Evolutionary conservation across 2,797 vertebrate genomes (phyloP).

Genomic region (Taeniopygia guttata): DNA sequence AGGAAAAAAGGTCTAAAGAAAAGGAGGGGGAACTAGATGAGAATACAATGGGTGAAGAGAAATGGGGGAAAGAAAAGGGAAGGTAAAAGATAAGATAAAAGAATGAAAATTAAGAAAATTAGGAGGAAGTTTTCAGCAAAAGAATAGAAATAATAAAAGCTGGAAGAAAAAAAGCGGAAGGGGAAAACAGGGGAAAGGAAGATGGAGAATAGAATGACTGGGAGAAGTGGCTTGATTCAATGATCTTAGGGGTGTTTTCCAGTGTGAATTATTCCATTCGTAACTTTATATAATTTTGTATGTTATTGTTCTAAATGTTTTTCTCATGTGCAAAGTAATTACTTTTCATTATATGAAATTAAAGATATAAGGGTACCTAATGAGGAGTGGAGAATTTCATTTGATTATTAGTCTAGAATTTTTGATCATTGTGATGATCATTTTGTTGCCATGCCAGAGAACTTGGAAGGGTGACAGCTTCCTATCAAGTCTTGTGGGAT

Average conservation of each 20-base stretch:
- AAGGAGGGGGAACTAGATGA: neutral
- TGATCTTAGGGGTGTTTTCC: neutral
- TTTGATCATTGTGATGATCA: neutral
- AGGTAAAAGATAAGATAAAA: neutral
- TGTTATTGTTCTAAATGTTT: neutral
- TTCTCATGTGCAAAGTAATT: neutral
- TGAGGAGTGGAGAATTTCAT: neutral
- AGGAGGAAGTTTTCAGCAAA: neutral
- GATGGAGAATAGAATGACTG: neutral
- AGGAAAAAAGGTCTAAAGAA: neutral
- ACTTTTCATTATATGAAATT: neutral
- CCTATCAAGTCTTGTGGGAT: neutral
- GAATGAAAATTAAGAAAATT: neutral
- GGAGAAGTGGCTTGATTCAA: accelerated
- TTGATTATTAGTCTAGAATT: neutral
- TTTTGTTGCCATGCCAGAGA: neutral
- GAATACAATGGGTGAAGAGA: neutral
- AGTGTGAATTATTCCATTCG: neutral
- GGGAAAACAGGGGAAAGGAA: neutral
- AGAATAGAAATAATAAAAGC: neutral
- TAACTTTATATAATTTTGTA: neutral
- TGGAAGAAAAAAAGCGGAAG: neutral
- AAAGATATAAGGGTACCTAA: neutral
- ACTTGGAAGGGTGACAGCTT: neutral
- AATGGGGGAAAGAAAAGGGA: neutral